A percentile compares a stretch with the other conserved stretches of the same genome.
Evolutionary conservation across 2,888 invertebrate genomes (phyloP).

Genomic region (Meteorus cinctellus): DNA sequence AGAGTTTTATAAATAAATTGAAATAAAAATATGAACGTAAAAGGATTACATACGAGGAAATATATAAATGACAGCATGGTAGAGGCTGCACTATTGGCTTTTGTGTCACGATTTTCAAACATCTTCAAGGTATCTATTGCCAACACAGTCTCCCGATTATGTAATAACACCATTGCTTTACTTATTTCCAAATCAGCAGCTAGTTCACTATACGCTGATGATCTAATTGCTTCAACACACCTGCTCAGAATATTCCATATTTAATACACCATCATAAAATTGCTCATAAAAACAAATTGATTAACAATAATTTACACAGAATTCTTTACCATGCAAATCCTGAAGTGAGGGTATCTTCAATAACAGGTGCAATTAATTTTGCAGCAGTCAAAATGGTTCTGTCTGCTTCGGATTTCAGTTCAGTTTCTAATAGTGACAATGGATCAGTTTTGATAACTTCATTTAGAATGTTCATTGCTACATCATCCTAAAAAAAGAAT

Average conservation of each 20-base stretch:
- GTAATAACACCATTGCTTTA: slow-evolving; percentile 89
- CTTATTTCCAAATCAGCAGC: slow-evolving; percentile 93
- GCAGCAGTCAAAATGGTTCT: slow-evolving; percentile 89
- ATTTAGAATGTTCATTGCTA: slow-evolving; percentile 76
- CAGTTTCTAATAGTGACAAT: slow-evolving; percentile 82
- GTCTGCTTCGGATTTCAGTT: slow-evolving; percentile 84
- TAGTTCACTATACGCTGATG: slow-evolving; percentile 87
- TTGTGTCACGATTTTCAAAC: slow-evolving; percentile 89
- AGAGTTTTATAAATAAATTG: neutral
- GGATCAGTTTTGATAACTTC: slow-evolving; percentile 86
- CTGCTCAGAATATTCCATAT: slow-evolving; percentile 73
- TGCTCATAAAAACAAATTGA: neutral
- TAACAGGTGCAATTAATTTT: slow-evolving; percentile 90
- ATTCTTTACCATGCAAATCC: slow-evolving; percentile 73
- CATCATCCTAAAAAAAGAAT: slow-evolving; percentile 74
- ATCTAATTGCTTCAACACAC: slow-evolving; percentile 96
- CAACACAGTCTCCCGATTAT: slow-evolving; percentile 85
- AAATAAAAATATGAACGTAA: neutral
- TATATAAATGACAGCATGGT: slow-evolving; percentile 91
- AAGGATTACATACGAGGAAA: slow-evolving; percentile 78
- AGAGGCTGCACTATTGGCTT: slow-evolving; percentile 88
- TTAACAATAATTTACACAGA: too few species aligned
- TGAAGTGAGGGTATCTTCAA: slow-evolving; percentile 81
- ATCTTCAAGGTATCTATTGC: slow-evolving; percentile 89
- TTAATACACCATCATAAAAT: slow-evolving; percentile 14